Conservation (phyloP, 2,797 vertebrate genomes). For the Myiothlypis coronata region DNA sequence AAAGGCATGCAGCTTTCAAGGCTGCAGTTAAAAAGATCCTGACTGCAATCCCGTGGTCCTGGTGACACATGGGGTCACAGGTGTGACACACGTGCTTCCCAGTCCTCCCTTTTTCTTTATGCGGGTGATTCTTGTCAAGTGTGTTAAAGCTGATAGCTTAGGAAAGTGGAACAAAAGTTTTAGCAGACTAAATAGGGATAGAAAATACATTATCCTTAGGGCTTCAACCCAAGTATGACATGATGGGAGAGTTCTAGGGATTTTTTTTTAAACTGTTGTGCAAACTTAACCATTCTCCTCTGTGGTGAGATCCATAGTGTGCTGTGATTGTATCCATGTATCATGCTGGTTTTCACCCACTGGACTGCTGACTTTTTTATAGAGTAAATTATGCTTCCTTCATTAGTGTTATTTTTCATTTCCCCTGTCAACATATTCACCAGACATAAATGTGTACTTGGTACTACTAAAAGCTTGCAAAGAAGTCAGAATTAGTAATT, state of each 20-base stretch:
- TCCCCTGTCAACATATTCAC: background rate
- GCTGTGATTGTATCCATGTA: fast-evolving
- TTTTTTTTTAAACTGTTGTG: background rate
- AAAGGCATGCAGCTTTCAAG: background rate
- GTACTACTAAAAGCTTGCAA: background rate
- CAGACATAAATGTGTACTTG: fast-evolving
- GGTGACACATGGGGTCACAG: fast-evolving
- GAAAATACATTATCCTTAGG: background rate
- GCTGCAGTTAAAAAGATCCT: background rate
- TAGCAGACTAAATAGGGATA: background rate
- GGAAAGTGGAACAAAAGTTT: background rate
- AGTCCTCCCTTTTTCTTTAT: fast-evolving
- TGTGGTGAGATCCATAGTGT: background rate
- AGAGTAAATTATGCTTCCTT: background rate
- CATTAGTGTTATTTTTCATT: background rate
- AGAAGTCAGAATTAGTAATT: background rate
- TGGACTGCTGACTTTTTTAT: background rate
- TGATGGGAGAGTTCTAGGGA: background rate
- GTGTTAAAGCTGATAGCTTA: background rate
- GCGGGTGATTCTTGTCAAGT: background rate
- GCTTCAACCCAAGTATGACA: background rate
- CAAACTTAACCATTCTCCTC: background rate
- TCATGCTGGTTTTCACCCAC: background rate
- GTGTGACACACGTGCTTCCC: background rate
- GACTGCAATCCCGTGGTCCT: fast-evolving